Base-by-base conservation (phyloP, 2,797 vertebrate genomes). In the Eutrigla gurnardus region DNA sequence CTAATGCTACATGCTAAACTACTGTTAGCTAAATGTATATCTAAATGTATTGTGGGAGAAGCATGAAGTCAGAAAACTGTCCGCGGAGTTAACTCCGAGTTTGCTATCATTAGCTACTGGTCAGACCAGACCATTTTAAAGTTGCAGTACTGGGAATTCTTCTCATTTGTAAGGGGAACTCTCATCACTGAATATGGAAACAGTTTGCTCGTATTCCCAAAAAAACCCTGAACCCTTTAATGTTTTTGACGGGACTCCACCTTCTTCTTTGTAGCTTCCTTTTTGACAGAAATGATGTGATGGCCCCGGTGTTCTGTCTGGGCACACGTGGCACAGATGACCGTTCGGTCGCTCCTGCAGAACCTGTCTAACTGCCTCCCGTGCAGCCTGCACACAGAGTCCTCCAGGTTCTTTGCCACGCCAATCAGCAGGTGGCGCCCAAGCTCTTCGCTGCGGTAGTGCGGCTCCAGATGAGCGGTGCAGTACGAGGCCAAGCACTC, bases 401-500 rank as follows among this genome's bases (percentile, higher is more conserved):
- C 87, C 64, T 92, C 88, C 40, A 90, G 54, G 73, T 90, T 85
- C 58, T 88, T 83, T 53, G 15, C 47, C 74, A 89, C 73, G 4
- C 55, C 55, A 70, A 93, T 64, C 84, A 93, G 82, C 6, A 74
- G 83, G 40, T 93, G 93, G 79, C 73, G 50, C 58, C 73, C 75
- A 6, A 92, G 85, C 0, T 71, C 84, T 37, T 88, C 65, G 0
- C 6, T 74, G 53, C 37, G 61, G 70, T 90, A 89, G 47, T 93
- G 92, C 0, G 72, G 84, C 70, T 86, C 77, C 43, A 92, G 80
- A 37, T 93, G 91, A 43, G 72, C 1, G 0, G 72, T 18, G 2
- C 92, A 93, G 61, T 84, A 91, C 0, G 91, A 95, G 13, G 82
- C 73, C 85, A 93, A 77, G 25, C 94, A 95, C 40, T 50, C 40